Conservation (phyloP, 92 coral and sea anemone species). For the Bergia sp. region DNA sequence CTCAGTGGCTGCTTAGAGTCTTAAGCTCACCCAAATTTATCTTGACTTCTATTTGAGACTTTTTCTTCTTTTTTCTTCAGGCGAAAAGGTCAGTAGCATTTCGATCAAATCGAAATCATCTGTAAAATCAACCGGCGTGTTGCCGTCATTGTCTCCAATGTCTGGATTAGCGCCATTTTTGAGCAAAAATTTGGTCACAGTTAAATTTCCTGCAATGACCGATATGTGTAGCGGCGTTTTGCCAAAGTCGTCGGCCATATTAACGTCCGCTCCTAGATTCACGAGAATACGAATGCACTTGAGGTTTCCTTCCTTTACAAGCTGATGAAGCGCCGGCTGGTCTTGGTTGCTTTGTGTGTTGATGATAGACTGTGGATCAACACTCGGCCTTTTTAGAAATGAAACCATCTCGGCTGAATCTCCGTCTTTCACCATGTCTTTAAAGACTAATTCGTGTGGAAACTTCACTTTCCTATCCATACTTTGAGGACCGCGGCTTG, state of each 20-base stretch:
- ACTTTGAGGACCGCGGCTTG: slow-evolving; percentile 4
- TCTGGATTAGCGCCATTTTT: slow-evolving; percentile 95
- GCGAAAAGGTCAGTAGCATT: slow-evolving; percentile 76
- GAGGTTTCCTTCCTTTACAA: slow-evolving; percentile 92
- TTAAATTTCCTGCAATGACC: slow-evolving; percentile 66
- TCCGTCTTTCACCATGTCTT: slow-evolving; percentile 97
- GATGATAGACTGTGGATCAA: slow-evolving; percentile 83
- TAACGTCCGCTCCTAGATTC: slow-evolving; percentile 95
- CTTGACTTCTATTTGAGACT: slow-evolving; percentile 18
- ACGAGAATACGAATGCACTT: slow-evolving; percentile 94
- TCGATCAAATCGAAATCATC: slow-evolving; percentile 97
- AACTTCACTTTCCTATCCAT: slow-evolving; percentile 88
- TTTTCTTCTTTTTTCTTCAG: slow-evolving; percentile 62
- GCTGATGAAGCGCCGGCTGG: slow-evolving; percentile 89
- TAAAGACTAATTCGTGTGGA: slow-evolving; percentile 93
- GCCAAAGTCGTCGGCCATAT: slow-evolving; percentile 86
- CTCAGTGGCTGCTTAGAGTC: neutral
- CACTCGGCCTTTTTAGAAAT: slow-evolving; percentile 96
- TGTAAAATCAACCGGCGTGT: slow-evolving; percentile 88
- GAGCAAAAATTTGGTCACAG: slow-evolving; percentile 79
- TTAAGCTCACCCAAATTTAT: neutral
- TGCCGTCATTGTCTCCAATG: slow-evolving; percentile 71
- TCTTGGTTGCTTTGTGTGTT: slow-evolving; percentile 70
- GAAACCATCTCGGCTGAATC: slow-evolving; percentile 90
- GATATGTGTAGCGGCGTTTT: slow-evolving; percentile 89